These are phyloP conservation scores for Acipenser transmontanus DNA, from an alignment of 2,797 vertebrate genomes.

Conservation along the genomic window DNA sequence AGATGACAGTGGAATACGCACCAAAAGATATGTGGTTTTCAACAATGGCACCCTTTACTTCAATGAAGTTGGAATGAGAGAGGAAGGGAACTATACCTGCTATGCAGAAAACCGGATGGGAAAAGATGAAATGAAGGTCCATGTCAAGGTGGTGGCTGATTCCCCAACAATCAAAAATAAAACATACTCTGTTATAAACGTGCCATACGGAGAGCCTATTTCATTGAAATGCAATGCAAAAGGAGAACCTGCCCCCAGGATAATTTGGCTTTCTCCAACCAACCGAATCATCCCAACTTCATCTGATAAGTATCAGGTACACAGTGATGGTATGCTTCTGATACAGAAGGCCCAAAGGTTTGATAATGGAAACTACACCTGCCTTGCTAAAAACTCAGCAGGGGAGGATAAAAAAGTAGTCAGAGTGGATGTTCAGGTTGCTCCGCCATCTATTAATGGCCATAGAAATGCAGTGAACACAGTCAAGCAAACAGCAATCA, in stretches of 20 bases:
- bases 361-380: slow-evolving; percentile 88
- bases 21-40: slow-evolving; percentile 78
- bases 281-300: slow-evolving; percentile 57
- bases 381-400: slow-evolving; percentile 63
- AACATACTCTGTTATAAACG: slow-evolving; percentile 37
- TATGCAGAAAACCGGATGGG: slow-evolving; percentile 84
- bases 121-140: slow-evolving; percentile 84
- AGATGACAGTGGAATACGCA: slow-evolving; percentile 50
- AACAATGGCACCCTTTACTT: slow-evolving; percentile 85
- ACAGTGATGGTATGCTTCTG: slow-evolving; percentile 70
- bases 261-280: slow-evolving; percentile 78
- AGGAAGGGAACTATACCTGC: slow-evolving; percentile 88
- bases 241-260: slow-evolving; percentile 65
- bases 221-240: slow-evolving; percentile 63
- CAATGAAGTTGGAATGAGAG: slow-evolving; percentile 73
- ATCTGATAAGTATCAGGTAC: slow-evolving; percentile 73
- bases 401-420: slow-evolving; percentile 72
- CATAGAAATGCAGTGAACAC: slow-evolving; percentile 42
- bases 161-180: slow-evolving; percentile 63
- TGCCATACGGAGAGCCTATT: slow-evolving; percentile 67
- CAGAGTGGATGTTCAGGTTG: slow-evolving; percentile 64
- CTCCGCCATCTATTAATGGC: slow-evolving; percentile 71
- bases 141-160: slow-evolving; percentile 64
- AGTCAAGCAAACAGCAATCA: slow-evolving; percentile 52
- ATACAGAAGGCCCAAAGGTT: slow-evolving; percentile 75